Evolutionary conservation across 2,797 vertebrate species (phyloP), one percentile per base, ranked within the genome.

Genomic region (Anguilla megastoma): DNA sequence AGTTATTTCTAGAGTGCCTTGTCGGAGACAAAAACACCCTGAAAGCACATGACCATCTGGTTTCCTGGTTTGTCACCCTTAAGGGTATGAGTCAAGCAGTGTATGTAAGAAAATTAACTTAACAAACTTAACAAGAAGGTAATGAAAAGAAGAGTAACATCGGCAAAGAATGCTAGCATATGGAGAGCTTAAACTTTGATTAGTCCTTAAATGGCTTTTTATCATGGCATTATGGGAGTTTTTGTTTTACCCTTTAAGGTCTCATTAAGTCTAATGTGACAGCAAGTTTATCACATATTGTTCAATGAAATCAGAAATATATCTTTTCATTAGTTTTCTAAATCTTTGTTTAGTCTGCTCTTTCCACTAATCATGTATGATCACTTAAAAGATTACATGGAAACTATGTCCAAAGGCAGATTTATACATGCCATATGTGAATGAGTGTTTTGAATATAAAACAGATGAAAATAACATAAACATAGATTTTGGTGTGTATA

Each of bases 41-140:
- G 30, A 90, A 52, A 89, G 79, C 87, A 86, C 71, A 87, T 80
- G 83, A 18, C 92, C 93, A 94, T 94, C 92, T 95, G 93, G 92
- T 90, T 93, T 0, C 56, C 74, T 79, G 36, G 86, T 84, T 94
- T 94, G 92, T 63, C 76, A 7, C 8, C 66, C 76, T 54, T 36
- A 41, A 89, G 52, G 83, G 82, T 84, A 12, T 54, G 50, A 30
- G 45, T 6, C 24, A 56, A 52, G 3, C 83, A 30, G 36, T 14
- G 52, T 84, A 33, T n/a, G 8, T 24, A 56, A 84, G 24, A 84
- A 56, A 84, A 84, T 84, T 84, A 54, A 48, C 82, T 84, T 84
- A 54, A 84, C 50, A 56, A 56, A 84, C 82, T 84, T 84, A 54
- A 84, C 48, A 56, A 56, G 58, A 54, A 56, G 50, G n/a, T 16